Percentiles rank a stretch among this genome's conserved stretches.
These are phyloP conservation scores for Callopanchax toddi DNA, from an alignment of 2,113 vertebrate species.

Conservation along the genomic window DNA sequence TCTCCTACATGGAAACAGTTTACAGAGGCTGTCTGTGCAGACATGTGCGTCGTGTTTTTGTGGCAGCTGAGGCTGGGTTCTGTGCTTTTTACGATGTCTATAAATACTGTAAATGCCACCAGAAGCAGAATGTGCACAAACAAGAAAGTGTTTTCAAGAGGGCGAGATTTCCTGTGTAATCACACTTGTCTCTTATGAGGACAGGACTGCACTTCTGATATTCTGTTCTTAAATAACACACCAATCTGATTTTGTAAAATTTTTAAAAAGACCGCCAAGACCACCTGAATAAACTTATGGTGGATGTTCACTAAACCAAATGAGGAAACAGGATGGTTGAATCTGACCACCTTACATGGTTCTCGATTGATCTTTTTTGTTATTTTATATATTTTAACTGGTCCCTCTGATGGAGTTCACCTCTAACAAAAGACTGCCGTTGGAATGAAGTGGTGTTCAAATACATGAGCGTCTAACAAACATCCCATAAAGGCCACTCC, in stretches of 20 bases:
- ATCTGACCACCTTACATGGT: neutral
- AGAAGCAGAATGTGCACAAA: slow-evolving; percentile 16
- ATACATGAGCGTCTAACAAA: neutral
- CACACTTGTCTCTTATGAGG: neutral
- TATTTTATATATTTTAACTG: too few relatives aligned
- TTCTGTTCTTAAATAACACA: slow-evolving; percentile 15
- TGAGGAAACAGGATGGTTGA: neutral
- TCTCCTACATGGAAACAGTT: slow-evolving; percentile 1
- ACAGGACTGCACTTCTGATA: slow-evolving; percentile 14
- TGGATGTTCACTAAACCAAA: neutral
- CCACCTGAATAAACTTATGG: too few relatives aligned
- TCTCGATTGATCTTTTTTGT: neutral
- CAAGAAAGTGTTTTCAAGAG: neutral
- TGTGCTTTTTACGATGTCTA: slow-evolving; percentile 1
- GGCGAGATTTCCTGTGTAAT: slow-evolving; percentile 19
- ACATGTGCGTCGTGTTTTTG: neutral
- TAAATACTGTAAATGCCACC: neutral
- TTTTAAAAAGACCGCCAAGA: too few relatives aligned
- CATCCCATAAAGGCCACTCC: neutral
- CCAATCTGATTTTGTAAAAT: too few relatives aligned
- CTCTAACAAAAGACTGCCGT: neutral
- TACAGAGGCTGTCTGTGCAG: slow-evolving; percentile 2
- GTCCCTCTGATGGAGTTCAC: neutral
- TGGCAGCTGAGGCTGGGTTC: neutral
- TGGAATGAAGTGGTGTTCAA: neutral